Evolutionary conservation across 1,140 invertebrate genomes (phyloP).

Genomic region (Planococcus citri): DNA sequence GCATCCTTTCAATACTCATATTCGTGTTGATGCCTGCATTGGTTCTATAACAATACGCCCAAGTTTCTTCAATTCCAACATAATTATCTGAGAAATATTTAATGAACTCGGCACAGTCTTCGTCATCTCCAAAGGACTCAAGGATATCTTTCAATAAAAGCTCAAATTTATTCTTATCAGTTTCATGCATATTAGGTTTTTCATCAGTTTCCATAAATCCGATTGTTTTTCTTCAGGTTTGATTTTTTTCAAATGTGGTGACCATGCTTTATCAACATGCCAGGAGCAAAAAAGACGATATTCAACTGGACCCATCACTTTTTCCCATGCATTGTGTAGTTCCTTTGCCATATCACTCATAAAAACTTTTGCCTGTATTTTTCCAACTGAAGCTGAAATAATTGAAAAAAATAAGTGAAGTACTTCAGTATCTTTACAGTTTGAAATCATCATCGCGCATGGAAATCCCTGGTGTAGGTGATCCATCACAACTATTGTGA

Average conservation of each 20-base stretch:
- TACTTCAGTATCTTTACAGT: neutral
- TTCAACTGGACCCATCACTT: conserved; percentile 7
- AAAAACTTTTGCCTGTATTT: conserved; percentile 12
- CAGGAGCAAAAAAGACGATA: neutral
- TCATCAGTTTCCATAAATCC: neutral
- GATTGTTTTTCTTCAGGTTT: neutral
- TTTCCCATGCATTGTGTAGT: conserved; percentile 18
- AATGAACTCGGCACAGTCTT: neutral
- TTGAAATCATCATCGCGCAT: conserved; percentile 12
- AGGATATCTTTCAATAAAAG: neutral
- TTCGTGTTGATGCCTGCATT: conserved; percentile 12
- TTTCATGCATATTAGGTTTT: neutral
- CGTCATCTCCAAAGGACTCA: neutral
- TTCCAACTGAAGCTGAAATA: neutral
- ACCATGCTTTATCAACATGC: conserved; percentile 18
- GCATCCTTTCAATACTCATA: conserved; percentile 19
- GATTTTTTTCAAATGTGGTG: neutral
- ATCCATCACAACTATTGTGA: conserved; percentile 11
- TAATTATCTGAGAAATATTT: conserved; percentile 17
- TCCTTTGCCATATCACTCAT: conserved; percentile 22
- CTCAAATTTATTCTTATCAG: neutral
- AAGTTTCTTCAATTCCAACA: neutral
- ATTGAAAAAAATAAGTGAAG: conserved; percentile 12
- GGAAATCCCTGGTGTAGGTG: neutral
- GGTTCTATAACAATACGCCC: neutral